A percentile compares a stretch with the other conserved stretches of the same genome.
Conservation (phyloP, 2,888 invertebrate species). For the Oeneis ivallda region DNA sequence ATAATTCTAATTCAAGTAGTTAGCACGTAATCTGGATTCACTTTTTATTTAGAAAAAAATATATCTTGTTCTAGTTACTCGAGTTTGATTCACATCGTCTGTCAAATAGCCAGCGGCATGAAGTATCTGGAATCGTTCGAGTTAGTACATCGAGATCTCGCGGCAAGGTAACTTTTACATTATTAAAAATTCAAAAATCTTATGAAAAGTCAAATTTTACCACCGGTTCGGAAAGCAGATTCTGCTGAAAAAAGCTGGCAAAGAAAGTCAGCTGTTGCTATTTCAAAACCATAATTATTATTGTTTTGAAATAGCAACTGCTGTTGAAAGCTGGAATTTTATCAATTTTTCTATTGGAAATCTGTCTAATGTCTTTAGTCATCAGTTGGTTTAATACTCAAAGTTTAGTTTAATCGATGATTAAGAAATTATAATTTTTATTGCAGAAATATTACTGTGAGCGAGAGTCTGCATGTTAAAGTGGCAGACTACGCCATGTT, state of each 20-base stretch:
- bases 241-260: too few species aligned
- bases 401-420: too few species aligned
- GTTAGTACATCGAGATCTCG: conserved; percentile 94
- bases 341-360: too few species aligned
- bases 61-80: conserved; percentile 84
- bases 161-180: conserved; percentile 85
- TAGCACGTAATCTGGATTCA: not conserved
- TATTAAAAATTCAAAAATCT: too few species aligned
- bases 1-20: too few species aligned
- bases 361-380: not conserved
- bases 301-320: too few species aligned
- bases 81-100: conserved; percentile 91
- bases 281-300: too few species aligned
- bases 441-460: conserved; percentile 92
- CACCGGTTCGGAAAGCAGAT: too few species aligned
- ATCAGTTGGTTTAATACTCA: not conserved
- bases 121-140: conserved; percentile 95
- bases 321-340: too few species aligned
- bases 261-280: too few species aligned
- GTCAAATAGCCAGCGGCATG: conserved; percentile 96
- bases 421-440: conserved; percentile 1
- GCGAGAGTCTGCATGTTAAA: conserved; percentile 89
- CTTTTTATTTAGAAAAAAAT: not conserved
- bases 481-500: conserved; percentile 94
- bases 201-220: too few species aligned